A percentile compares a stretch with the other conserved stretches of the same genome.
phyloP scores from a whole-genome alignment of 2,888 invertebrate species.

The Argyresthia goedartella region DNA sequence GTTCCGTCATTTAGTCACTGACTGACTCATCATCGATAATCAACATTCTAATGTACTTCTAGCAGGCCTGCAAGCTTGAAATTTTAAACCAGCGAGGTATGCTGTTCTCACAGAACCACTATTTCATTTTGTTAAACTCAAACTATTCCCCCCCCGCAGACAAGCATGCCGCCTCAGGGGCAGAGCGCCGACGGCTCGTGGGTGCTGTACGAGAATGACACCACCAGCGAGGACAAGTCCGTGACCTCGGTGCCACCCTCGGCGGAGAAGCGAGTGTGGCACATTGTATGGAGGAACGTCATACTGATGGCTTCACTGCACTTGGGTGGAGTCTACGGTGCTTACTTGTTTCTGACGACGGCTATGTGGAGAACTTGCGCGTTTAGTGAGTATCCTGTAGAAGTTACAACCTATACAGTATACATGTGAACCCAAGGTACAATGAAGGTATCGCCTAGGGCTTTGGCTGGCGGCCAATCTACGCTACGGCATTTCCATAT shows the following conservation, averaged over 20 bases:
- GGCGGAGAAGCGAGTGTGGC: constrained; percentile 68
- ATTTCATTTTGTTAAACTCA: too few relatives aligned
- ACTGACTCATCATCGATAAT: too few relatives aligned
- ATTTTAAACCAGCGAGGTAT: too few relatives aligned
- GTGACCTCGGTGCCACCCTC: constrained; percentile 30
- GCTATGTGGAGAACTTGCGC: constrained; percentile 77
- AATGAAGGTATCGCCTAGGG: too few relatives aligned
- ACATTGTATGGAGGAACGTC: constrained; percentile 88
- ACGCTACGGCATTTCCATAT: too few relatives aligned
- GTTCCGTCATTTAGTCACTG: too few relatives aligned
- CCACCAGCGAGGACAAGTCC: constrained; percentile 29
- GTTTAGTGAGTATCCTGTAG: constrained; percentile 77
- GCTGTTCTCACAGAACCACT: too few relatives aligned
- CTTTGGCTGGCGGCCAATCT: too few relatives aligned
- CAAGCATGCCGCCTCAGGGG: constrained; percentile 53
- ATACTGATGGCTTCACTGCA: constrained; percentile 80
- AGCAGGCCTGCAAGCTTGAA: too few relatives aligned
- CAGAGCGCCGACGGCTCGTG: constrained; percentile 36
- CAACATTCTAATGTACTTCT: too few relatives aligned
- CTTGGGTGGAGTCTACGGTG: constrained; percentile 78
- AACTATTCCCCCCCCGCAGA: background rate
- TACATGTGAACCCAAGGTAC: too few relatives aligned
- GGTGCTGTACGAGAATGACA: constrained; percentile 52
- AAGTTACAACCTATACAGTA: too few relatives aligned
- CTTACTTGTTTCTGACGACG: constrained; percentile 78